A percentile compares a stretch with the other conserved stretches of the same genome.
Evolutionary conservation across 2,888 invertebrate genomes (phyloP).

Genomic region (Calameuta idolon): DNA sequence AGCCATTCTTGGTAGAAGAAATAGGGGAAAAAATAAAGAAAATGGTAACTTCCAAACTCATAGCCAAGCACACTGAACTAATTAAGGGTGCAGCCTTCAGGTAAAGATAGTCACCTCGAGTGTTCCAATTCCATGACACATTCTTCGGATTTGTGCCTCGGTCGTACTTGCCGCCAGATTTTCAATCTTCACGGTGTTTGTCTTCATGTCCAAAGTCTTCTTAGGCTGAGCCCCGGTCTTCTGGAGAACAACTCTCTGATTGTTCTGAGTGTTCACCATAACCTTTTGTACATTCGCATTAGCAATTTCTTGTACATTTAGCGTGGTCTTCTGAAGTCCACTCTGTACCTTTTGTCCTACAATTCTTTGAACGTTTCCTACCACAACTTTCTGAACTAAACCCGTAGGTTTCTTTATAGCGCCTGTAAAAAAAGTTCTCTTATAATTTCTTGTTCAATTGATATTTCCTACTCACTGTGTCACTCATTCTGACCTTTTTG

Average conservation of each 20-base stretch:
- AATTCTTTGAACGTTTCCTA: conserved; percentile 38
- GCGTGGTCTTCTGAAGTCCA: conserved; percentile 29
- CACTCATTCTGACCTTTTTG: conserved; percentile 33
- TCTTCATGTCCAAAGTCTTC: conserved; percentile 50
- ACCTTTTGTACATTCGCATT: conserved; percentile 37
- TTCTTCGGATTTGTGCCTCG: conserved; percentile 67
- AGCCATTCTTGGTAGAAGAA: background rate
- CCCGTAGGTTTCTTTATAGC: conserved; percentile 21
- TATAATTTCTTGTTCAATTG: background rate
- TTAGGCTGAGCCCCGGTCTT: conserved; percentile 35
- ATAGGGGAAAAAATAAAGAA: background rate
- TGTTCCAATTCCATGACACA: conserved; percentile 69
- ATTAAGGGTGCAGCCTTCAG: conserved; percentile 28
- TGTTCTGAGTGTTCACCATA: conserved; percentile 37
- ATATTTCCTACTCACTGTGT: background rate
- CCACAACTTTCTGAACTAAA: conserved; percentile 29
- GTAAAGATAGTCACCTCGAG: conserved; percentile 67
- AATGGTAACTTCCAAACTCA: background rate
- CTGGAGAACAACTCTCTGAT: conserved; percentile 51
- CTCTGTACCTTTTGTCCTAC: conserved; percentile 42
- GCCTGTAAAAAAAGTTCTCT: background rate
- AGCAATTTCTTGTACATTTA: conserved; percentile 33
- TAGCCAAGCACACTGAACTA: background rate
- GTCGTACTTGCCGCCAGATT: conserved; percentile 69
- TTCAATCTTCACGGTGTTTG: conserved; percentile 66